Conservation (phyloP, 2,888 invertebrate genomes). For the Hyalella azteca region DNA sequence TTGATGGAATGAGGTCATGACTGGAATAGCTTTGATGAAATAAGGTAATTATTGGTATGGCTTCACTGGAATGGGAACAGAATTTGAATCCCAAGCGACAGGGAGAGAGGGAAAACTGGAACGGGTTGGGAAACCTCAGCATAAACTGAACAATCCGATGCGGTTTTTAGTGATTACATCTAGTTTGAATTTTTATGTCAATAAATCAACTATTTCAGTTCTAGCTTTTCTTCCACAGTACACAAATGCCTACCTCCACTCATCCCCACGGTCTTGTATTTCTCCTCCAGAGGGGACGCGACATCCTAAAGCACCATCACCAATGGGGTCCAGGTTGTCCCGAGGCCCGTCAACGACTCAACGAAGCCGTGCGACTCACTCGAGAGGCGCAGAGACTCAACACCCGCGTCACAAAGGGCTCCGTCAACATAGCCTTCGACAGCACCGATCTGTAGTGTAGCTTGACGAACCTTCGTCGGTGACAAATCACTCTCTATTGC, state of each 20-base stretch:
- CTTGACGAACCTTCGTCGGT: too few relatives aligned
- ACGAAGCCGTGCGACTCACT: background rate
- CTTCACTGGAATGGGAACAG: too few relatives aligned
- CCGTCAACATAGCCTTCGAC: slow-evolving; percentile 11
- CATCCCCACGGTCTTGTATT: background rate
- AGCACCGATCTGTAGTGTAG: background rate
- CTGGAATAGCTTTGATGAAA: too few relatives aligned
- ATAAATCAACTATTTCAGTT: background rate
- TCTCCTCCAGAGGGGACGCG: slow-evolving; percentile 41
- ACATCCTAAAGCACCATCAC: slow-evolving; percentile 58
- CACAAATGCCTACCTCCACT: background rate
- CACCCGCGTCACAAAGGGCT: background rate
- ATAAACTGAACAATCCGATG: too few relatives aligned
- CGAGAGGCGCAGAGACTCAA: background rate
- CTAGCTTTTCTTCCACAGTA: background rate
- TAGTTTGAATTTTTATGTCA: too few relatives aligned
- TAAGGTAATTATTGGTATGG: too few relatives aligned
- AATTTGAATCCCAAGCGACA: too few relatives aligned
- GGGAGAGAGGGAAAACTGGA: too few relatives aligned
- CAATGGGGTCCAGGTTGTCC: slow-evolving; percentile 60
- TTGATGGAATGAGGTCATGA: too few relatives aligned
- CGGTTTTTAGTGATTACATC: too few relatives aligned
- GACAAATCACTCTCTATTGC: too few relatives aligned
- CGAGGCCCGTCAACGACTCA: slow-evolving; percentile 41
- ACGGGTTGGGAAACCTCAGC: too few relatives aligned